Base-by-base conservation (phyloP, 2,113 vertebrate species). In the Nibea albiflora region DNA sequence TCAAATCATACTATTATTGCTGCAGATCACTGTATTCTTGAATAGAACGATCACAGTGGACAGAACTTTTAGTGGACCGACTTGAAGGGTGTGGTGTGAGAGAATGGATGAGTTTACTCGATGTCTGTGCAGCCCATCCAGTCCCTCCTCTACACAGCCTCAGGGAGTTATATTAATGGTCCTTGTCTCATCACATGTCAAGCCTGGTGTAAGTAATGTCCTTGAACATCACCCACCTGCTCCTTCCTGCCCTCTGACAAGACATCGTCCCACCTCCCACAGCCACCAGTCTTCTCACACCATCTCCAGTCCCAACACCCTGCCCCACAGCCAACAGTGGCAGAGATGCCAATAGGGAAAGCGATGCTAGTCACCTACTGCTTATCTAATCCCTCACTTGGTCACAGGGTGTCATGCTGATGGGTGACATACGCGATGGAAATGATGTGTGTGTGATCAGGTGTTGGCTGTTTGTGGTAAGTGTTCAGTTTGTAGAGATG, bases 291-390 rank as follows among this genome's bases (percentile, higher is more conserved):
- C 20, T 47, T 31, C 66, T 50, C 39, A 56, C 49, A 50, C 14
- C 28, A 7, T 42, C 47, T n/a, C 5, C 31, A 26, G 24, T n/a
- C 28, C 77, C 17, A 26, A 20, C 53, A 10, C 53, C 53, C 63
- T 28, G 4, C 14, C 47, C 42, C 64, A 60, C 65, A 58, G 11
- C 52, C 79, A 61, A 62, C 24, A 7, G 3, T 17, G 4, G 4
- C 3, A 49, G 42, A 72, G 17, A 15, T 68, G 17, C 46, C 54
- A 58, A 73, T 31, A 24, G 28, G 22, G 44, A 26, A 67, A 53
- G 69, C 24, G 44, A 50, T 28, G 31, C 52, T 76, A 87, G 86
- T 91, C 66, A 63, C 0, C 73, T 53, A 71, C 83, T 58, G 68
- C 73, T 79, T 78, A 83, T 77, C 73, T 7, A 42, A 47, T 73